These are phyloP conservation scores for Arctia plantaginis DNA, from an alignment of 2,888 invertebrate species.

Conservation along the genomic window DNA sequence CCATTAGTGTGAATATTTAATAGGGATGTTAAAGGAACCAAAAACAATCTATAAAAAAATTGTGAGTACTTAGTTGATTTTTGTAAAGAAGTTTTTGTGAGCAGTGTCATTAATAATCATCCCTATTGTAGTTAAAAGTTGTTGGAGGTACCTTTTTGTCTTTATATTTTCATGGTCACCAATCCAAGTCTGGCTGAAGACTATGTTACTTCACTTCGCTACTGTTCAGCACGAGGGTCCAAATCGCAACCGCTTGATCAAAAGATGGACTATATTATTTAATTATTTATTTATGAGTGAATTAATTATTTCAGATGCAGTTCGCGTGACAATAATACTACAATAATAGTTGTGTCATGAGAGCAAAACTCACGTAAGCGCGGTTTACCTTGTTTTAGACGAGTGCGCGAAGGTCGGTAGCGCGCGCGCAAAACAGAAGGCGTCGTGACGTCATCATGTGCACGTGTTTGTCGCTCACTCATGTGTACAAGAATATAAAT, in stretches of 20 bases:
- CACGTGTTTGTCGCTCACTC: slow-evolving; percentile 51
- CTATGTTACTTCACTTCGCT: neutral
- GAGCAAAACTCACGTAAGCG: slow-evolving; percentile 39
- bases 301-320: neutral
- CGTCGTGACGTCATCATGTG: slow-evolving; percentile 60
- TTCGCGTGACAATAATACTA: slow-evolving; percentile 6
- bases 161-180: too few relatives aligned
- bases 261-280: neutral
- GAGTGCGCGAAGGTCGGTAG: slow-evolving; percentile 54
- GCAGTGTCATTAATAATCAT: too few relatives aligned
- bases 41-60: too few relatives aligned
- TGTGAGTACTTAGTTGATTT: too few relatives aligned
- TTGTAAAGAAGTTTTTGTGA: too few relatives aligned
- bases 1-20: too few relatives aligned
- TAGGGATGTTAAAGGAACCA: too few relatives aligned
- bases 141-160: too few relatives aligned
- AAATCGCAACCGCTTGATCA: neutral
- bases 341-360: slow-evolving; percentile 36
- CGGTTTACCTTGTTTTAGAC: slow-evolving; percentile 48
- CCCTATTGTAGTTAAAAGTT: too few relatives aligned
- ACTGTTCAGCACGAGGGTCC: neutral
- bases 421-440: slow-evolving; percentile 57
- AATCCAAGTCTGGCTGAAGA: too few relatives aligned
- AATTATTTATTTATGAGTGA: neutral
- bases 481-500: slow-evolving; percentile 53